Percentiles rank a stretch among this genome's conserved stretches.
Conservation (phyloP, 2,888 invertebrate genomes). For the Zaprionus lineosus region DNA sequence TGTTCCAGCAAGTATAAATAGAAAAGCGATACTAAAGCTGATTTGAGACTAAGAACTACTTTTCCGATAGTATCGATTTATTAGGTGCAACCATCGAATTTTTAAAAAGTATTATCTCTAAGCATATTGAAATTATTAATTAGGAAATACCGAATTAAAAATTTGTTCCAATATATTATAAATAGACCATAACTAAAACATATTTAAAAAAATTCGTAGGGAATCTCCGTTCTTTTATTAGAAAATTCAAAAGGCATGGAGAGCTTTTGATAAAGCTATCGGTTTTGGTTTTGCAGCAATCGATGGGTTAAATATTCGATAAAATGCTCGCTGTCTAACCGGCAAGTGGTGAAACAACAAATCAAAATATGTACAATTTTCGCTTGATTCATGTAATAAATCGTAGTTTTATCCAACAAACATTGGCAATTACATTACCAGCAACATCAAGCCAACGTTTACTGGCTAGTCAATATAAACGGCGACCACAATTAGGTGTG, state of each 20-base stretch:
- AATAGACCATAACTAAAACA: too few relatives aligned
- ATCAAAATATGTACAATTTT: conserved; percentile 46
- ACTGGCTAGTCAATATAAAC: conserved; percentile 57
- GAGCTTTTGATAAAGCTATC: too few relatives aligned
- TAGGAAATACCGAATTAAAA: too few relatives aligned
- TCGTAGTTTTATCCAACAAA: background rate
- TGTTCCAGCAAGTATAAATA: conserved; percentile 2
- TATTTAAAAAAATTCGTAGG: background rate
- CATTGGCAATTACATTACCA: background rate
- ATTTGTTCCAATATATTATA: too few relatives aligned
- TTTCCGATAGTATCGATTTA: conserved; percentile 16
- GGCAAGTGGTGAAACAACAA: conserved; percentile 26
- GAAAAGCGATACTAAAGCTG: background rate
- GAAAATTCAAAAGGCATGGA: too few relatives aligned
- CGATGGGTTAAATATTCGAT: conserved; percentile 13
- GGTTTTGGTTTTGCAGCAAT: background rate
- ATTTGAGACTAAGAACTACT: background rate
- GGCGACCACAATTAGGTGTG: conserved; percentile 48
- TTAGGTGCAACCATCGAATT: background rate
- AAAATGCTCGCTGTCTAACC: too few relatives aligned
- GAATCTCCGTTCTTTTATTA: too few relatives aligned
- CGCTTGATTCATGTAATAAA: conserved; percentile 35
- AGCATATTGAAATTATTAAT: too few relatives aligned
- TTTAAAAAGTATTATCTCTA: too few relatives aligned
- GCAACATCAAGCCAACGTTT: conserved; percentile 3